Evolutionary conservation across 2,797 vertebrate species (phyloP).

Genomic region (Hemibagrus guttatus): DNA sequence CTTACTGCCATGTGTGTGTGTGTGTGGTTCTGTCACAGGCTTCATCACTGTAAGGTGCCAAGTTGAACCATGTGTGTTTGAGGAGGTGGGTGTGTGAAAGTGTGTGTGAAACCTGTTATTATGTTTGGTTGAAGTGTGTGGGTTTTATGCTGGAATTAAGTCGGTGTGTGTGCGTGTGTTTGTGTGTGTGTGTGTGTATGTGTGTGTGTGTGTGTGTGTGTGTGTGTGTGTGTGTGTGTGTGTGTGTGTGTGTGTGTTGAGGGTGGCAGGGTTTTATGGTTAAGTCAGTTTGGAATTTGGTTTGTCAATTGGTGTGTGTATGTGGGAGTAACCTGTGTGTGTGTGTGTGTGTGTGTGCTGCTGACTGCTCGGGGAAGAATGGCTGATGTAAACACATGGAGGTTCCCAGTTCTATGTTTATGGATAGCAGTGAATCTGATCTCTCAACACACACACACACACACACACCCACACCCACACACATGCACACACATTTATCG

Average conservation of each 20-base stretch:
- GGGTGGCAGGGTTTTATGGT: background rate
- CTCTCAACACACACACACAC: constrained; percentile 20
- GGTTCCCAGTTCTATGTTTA: constrained; percentile 83
- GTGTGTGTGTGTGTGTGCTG: constrained; percentile 35
- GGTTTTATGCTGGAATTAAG: background rate
- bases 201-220: background rate
- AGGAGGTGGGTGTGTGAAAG: background rate
- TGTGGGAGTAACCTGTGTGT: background rate
- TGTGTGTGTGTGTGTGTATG: background rate
- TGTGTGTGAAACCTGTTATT: background rate
- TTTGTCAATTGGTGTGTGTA: background rate
- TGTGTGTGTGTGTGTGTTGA: background rate
- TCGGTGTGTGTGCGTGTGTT: constrained; percentile 10
- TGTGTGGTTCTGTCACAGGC: background rate
- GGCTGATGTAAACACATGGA: constrained; percentile 77
- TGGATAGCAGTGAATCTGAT: constrained; percentile 37
- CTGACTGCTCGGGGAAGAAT: constrained; percentile 71
- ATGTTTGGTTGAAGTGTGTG: background rate
- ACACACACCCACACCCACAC: constrained; percentile 15
- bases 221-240: constrained; percentile 4
- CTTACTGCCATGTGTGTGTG: background rate
- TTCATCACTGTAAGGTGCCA: background rate
- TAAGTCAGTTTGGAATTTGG: no score
- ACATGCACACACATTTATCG: constrained; percentile 30
- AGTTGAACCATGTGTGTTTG: background rate